These are phyloP conservation scores for Notechis scutatus DNA, from an alignment of 2,113 vertebrate genomes.

Conservation along the genomic window DNA sequence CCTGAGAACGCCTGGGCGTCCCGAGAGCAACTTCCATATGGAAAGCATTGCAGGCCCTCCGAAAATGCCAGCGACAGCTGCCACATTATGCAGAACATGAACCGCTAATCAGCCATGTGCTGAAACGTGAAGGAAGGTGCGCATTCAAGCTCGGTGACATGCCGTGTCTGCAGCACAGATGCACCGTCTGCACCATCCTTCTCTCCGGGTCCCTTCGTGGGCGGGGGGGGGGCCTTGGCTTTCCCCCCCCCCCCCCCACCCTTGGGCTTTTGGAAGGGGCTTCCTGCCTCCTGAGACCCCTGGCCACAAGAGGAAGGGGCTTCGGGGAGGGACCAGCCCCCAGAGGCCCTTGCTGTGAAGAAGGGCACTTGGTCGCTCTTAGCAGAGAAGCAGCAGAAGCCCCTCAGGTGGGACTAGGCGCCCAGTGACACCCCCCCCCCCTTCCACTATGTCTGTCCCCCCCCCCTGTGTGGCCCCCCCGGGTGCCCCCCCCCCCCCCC, in stretches of 20 bases:
- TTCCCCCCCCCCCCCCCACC: too few species aligned
- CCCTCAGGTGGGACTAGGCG: not conserved
- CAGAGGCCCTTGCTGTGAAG: not conserved
- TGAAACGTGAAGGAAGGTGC: slow-evolving; percentile 59
- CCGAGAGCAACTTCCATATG: slow-evolving; percentile 56
- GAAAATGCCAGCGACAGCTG: slow-evolving; percentile 58
- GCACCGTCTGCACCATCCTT: slow-evolving; percentile 41
- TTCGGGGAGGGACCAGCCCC: not conserved
- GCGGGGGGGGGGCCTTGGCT: slow-evolving; percentile 4
- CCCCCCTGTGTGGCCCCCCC: not conserved
- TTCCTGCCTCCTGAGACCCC: not conserved
- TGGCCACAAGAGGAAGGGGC: not conserved
- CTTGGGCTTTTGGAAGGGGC: not conserved
- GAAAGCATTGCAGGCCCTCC: slow-evolving; percentile 45
- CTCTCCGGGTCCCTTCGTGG: not conserved
- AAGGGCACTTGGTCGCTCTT: too few species aligned
- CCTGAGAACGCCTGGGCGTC: slow-evolving; percentile 58
- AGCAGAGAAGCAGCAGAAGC: not conserved
- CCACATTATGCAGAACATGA: slow-evolving; percentile 50
- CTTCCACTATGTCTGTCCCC: not conserved
- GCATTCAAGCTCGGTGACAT: slow-evolving; percentile 28
- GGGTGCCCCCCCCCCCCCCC: too few species aligned
- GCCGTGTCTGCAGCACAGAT: slow-evolving; percentile 38
- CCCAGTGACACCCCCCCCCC: not conserved
- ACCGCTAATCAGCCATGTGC: slow-evolving; percentile 51